These are phyloP conservation scores for Apeira syringaria DNA, from an alignment of 2,888 invertebrate species.

Conservation along the genomic window DNA sequence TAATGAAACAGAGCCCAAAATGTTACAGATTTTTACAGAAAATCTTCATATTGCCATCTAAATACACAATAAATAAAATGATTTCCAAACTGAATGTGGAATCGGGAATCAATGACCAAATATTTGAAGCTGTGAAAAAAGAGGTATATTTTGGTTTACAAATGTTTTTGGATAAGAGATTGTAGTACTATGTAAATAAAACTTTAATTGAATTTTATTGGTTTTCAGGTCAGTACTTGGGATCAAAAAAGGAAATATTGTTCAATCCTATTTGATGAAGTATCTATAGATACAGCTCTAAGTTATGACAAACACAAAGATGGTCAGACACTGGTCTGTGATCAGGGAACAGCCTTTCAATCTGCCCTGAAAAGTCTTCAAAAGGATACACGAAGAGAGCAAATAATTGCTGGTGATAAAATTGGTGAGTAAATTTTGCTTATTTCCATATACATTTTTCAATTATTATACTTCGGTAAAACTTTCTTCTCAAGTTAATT, in stretches of 20 bases:
- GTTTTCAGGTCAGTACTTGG: not conserved
- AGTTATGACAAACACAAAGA: constrained; percentile 2
- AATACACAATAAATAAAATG: not conserved
- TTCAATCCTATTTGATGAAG: not conserved
- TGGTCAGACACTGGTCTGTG: not conserved
- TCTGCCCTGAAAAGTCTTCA: not conserved
- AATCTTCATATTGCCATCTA: constrained; percentile 5
- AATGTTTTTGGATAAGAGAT: too few species aligned
- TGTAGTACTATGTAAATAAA: too few species aligned
- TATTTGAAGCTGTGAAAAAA: constrained; percentile 1
- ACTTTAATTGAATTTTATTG: not conserved
- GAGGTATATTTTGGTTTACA: too few species aligned
- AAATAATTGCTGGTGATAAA: not conserved
- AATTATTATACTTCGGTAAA: too few species aligned
- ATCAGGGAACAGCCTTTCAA: not conserved
- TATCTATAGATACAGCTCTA: not conserved
- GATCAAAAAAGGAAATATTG: not conserved
- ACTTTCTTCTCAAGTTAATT: too few species aligned
- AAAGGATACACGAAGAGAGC: not conserved
- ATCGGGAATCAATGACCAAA: not conserved
- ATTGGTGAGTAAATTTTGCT: not conserved
- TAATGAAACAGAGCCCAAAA: constrained; percentile 14
- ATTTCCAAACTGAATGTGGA: not conserved
- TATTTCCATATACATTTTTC: not conserved
- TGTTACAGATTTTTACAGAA: constrained; percentile 10